Evolutionary conservation across 2,113 vertebrate species (phyloP).

Genomic region (Dendropsophus ebraccatus): DNA sequence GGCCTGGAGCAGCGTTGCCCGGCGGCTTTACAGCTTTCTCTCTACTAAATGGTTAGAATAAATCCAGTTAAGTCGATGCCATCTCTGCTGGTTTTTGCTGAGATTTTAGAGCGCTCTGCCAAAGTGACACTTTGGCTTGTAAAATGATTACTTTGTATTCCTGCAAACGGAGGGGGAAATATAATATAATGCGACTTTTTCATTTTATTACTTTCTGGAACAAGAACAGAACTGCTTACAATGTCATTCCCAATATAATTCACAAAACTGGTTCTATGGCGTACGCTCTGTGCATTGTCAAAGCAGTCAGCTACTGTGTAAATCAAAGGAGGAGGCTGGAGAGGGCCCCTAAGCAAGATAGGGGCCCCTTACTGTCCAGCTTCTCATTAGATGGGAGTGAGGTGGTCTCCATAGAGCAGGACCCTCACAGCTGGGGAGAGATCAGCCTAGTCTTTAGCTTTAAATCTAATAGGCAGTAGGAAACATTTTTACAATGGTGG

Average conservation of each 20-base stretch:
- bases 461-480: not conserved
- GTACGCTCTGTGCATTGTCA: not conserved
- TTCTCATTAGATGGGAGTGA: not conserved
- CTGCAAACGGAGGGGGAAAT: slow-evolving; percentile 59
- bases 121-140: slow-evolving; percentile 65
- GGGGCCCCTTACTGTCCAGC: not conserved
- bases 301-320: not conserved
- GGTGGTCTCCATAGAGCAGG: not conserved
- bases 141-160: slow-evolving; percentile 67
- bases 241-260: slow-evolving; percentile 36
- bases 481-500: not conserved
- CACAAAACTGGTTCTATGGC: not conserved
- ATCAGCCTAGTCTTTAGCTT: not conserved
- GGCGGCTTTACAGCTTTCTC: not conserved
- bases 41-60: slow-evolving; percentile 60
- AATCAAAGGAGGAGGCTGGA: not conserved
- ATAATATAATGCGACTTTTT: slow-evolving; percentile 52
- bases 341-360: not conserved
- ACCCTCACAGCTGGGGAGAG: not conserved
- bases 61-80: slow-evolving; percentile 67
- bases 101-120: slow-evolving; percentile 59
- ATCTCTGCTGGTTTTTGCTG: slow-evolving; percentile 62
- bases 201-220: slow-evolving; percentile 57
- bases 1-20: not conserved
- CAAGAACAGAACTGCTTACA: slow-evolving; percentile 29